phyloP scores from a whole-genome alignment of 2,797 vertebrate genomes.

The Masticophis lateralis region DNA sequence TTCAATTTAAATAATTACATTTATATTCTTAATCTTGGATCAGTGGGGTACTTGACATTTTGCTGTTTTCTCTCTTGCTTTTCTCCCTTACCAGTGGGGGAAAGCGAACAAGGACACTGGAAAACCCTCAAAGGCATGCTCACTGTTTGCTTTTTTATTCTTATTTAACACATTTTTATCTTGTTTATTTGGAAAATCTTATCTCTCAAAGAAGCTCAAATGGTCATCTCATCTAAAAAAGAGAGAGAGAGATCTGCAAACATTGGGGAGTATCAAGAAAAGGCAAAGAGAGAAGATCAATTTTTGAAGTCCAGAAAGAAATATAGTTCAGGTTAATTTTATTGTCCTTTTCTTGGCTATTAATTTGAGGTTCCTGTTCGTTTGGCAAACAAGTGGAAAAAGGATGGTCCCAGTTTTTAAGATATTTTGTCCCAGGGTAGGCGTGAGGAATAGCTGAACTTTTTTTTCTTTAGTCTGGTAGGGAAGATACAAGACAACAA shows the following conservation, averaged over 20 bases:
- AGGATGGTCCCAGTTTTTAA: background rate
- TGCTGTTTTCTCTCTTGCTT: background rate
- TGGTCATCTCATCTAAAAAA: background rate
- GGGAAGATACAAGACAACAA: background rate
- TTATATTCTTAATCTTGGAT: background rate
- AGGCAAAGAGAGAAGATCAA: background rate
- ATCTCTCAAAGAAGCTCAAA: background rate
- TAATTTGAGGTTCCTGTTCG: background rate
- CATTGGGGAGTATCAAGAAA: background rate
- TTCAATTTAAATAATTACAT: background rate
- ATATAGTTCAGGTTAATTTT: background rate
- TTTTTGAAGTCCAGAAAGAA: background rate
- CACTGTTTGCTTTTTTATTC: background rate
- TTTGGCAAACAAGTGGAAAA: background rate
- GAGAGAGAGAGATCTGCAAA: background rate
- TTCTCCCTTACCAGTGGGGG: background rate
- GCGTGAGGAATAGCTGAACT: background rate
- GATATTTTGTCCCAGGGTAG: background rate
- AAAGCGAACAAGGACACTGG: background rate
- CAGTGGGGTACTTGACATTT: background rate
- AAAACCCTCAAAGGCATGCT: background rate
- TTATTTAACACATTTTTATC: background rate
- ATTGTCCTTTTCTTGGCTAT: background rate
- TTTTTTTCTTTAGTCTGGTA: background rate
- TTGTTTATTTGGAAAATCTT: background rate